Base-by-base conservation (phyloP, 2,888 invertebrate species). In the Tubulanus polymorphus region DNA sequence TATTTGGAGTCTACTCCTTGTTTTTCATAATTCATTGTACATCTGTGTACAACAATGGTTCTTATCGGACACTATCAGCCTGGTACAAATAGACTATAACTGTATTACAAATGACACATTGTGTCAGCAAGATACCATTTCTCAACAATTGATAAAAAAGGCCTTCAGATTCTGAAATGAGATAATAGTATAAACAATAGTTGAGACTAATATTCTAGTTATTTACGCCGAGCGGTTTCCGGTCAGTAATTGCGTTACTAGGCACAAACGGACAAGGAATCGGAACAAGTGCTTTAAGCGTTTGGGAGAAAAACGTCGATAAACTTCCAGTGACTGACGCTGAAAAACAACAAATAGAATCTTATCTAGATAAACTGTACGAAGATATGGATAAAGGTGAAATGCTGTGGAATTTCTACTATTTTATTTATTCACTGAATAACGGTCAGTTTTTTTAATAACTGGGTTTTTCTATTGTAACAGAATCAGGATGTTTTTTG, bases 251-350 rank as follows among this genome's bases (percentile, higher is more conserved):
- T 67, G 88, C 88, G 0, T 73, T 90, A 27, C 81, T 87, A 61
- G 94, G 93, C 3, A 91, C 91, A n/a, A 96, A 96, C 77, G 91
- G 91, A 0, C 96, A 96, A 81, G 95, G 95, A 3, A 88, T 95
- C 54, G 95, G 93, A 2, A 91, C 93, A 0, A 93, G 92, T 76
- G 86, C 93, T 0, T 83, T 94, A 50, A 88, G 91, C 23, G 85
- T 87, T 66, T 96, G 94, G 93, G 90, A 90, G 2, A 86, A 86
- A 66, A 88, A 87, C 66, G 87, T 88, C 32, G 83, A 87, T 1
- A 84, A 86, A 5, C 76, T 91, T 48, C 81, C 86, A 0, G 78
- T 91, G 71, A 81, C 86, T 0, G 84, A 85, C 18, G 84, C 85
- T 30, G 88, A 90, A 63, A 85, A 86, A 66, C 80, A 84, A 53